phyloP scores from a whole-genome alignment of 2,888 invertebrate species.

The Dicranocentrus wangi region DNA sequence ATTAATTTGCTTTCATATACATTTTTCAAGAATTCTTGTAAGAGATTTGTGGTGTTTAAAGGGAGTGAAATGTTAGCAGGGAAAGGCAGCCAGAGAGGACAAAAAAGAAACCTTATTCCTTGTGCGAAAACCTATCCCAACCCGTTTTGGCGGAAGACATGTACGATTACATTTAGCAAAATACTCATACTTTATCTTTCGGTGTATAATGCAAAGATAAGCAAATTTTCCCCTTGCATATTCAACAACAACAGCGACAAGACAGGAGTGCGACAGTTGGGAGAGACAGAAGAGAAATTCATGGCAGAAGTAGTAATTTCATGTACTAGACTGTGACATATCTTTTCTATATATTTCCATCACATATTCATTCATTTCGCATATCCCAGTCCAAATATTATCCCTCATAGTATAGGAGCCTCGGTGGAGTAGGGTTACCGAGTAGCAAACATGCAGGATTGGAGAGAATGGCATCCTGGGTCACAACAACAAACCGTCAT shows the following conservation, averaged over 20 bases:
- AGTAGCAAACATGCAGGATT: slow-evolving; percentile 12
- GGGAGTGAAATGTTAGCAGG: slow-evolving; percentile 16
- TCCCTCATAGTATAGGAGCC: neutral
- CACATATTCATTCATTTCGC: neutral
- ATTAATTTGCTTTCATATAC: slow-evolving; percentile 63
- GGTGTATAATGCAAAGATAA: slow-evolving; percentile 16
- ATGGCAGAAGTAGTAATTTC: slow-evolving; percentile 50
- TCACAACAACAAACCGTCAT: slow-evolving; percentile 56
- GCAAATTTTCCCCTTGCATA: slow-evolving; percentile 43
- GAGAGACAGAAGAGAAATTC: slow-evolving; percentile 41
- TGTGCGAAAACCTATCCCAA: neutral
- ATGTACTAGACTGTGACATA: neutral
- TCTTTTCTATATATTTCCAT: too few species aligned
- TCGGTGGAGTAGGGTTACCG: neutral
- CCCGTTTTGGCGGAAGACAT: neutral
- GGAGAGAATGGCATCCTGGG: slow-evolving; percentile 52
- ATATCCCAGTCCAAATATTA: neutral
- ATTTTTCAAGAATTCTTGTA: slow-evolving; percentile 45
- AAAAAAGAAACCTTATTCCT: neutral
- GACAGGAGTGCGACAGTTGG: slow-evolving; percentile 58
- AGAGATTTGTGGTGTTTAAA: slow-evolving; percentile 56
- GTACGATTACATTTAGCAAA: slow-evolving; percentile 7
- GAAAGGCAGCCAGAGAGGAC: neutral
- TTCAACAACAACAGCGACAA: slow-evolving; percentile 34
- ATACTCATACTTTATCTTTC: slow-evolving; percentile 19